Base-by-base conservation (phyloP, 2,113 vertebrate genomes). In the Xyliphius kryptos region DNA sequence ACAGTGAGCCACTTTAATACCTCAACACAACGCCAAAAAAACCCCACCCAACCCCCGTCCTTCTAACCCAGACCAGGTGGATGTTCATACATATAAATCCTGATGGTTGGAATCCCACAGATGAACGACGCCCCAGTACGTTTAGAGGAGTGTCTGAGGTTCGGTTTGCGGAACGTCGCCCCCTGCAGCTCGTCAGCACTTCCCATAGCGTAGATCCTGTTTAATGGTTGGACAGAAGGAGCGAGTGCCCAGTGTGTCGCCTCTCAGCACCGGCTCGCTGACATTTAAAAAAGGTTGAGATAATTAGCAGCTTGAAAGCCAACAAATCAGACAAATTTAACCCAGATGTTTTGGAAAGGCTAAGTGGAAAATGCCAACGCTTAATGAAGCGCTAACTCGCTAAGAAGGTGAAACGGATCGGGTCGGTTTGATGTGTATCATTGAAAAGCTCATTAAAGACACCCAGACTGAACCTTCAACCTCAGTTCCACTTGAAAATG, bases 211-310 rank as follows among this genome's bases (percentile, higher is more conserved):
- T 52, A 41, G 69, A 63, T 62, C 43, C 43, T 15, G 43, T 46
- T 66, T 73, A 61, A 73, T 62, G 57, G 58, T 57, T 40, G 37
- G 53, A 32, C 61, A 43, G 22, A 64, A 66, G 65, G 61, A 50
- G 51, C 56, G 53, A 57, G 38, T 6, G 26, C 71, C 49, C 74
- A 67, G 74, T 57, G 71, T 71, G 71, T 43, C 54, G 36, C 56
- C 66, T 66, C 62, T 62, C 57, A 70, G 60, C 54, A 50, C 52
- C 55, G 48, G 54, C 59, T 63, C 54, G 49, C 58, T 76, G 75
- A 71, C 75, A 76, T 76, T 76, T 76, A 66, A 56, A 49, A 71
- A 74, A 74, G 69, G 63, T 74, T 76, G 69, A 65, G 64, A 76
- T 74, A 74, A 76, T 71, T 76, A 71, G 63, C 32, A 17, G 26